Base-by-base conservation (phyloP, 23 tunicate genomes). In the Halocynthia aurantium region DNA sequence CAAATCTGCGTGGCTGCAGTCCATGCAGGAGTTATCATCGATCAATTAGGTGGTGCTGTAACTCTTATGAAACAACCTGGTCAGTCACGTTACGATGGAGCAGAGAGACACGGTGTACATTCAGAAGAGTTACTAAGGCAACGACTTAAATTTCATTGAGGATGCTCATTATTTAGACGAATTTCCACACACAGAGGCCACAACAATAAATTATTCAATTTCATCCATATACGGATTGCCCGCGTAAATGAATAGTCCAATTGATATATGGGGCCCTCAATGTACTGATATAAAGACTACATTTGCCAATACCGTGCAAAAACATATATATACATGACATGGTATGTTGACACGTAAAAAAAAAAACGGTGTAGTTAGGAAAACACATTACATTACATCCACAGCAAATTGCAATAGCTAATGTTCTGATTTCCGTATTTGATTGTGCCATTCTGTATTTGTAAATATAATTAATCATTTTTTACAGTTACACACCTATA, bases 1-100 rank as follows among this genome's bases (percentile, higher is more conserved):
- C 84, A 87, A 81, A 67, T 93, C 51, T 93, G 98, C 69, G 84
- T 54, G 55, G 89, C 98, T 21, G 98, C 98, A 17, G 84, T 93
- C 8, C 98, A 93, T 70, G 82, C 88, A 50, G 97, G 97, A 19
- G 87, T 82, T 17, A 67, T 91, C 51, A 69, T 77, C 63, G 89
- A 84, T 18, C 61, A 71, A 10, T 54, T 81, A 9, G 98, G 98
- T 60, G 98, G 98, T 55, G 88, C 86, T 19, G 98, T 93, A 9
- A 93, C 98, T 18, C 8, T 84, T 40, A 73, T 76, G 7, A 62
- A 76, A 52, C 69, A 76, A 44, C 80, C 76, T 11, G 83, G 80
- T 9, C 89, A 87, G 57, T 83, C 84, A 58, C 53, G 82, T 12
- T 93, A 93, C 81, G 53, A 53, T 13, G 98, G 98, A 10, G 64